Conservation (phyloP, 2,888 invertebrate genomes). For the Charanyca ferruginea region DNA sequence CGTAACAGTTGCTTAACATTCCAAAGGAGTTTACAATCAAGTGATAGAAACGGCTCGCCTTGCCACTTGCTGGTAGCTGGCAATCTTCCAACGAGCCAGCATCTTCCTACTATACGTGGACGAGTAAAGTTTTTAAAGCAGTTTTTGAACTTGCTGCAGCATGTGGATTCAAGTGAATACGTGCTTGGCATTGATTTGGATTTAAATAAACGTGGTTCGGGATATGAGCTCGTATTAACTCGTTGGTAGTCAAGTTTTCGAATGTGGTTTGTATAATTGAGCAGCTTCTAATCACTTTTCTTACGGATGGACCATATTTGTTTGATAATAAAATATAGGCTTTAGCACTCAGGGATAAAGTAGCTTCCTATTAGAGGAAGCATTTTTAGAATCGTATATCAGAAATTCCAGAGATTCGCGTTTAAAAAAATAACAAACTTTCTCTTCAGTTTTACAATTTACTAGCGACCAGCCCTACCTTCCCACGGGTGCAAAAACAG, state of each 20-base stretch:
- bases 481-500: too few species aligned
- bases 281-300: too few species aligned
- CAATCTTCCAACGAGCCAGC: slow-evolving; percentile 14
- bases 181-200: slow-evolving; percentile 41
- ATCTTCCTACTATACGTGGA: slow-evolving; percentile 25
- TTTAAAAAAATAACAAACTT: too few species aligned
- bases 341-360: too few species aligned
- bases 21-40: slow-evolving; percentile 49
- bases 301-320: too few species aligned
- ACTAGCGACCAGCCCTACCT: too few species aligned
- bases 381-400: too few species aligned
- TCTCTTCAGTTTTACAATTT: too few species aligned
- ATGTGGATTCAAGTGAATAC: slow-evolving; percentile 23
- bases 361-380: too few species aligned
- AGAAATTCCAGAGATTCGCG: too few species aligned
- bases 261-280: background rate
- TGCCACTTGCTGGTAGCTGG: slow-evolving; percentile 28
- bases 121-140: slow-evolving; percentile 37
- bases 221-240: background rate
- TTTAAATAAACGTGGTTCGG: background rate
- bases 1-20: slow-evolving; percentile 40
- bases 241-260: background rate
- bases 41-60: slow-evolving; percentile 39
- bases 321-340: too few species aligned
- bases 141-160: slow-evolving; percentile 28